Percentiles rank a stretch among this genome's conserved stretches.
Evolutionary conservation across 1,140 invertebrate species (phyloP).

Genomic region (Eupeodes corollae): DNA sequence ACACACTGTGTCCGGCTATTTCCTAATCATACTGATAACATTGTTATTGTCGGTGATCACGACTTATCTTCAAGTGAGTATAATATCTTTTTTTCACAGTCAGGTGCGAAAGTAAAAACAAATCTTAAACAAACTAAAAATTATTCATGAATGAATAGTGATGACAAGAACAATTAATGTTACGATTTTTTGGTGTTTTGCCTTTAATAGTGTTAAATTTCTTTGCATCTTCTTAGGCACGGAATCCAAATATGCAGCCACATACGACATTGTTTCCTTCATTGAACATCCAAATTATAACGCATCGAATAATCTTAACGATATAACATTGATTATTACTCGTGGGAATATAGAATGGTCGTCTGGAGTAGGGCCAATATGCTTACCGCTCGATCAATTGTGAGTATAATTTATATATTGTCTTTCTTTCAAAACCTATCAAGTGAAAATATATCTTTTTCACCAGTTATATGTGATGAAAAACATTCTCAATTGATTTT

Average conservation of each 20-base stretch:
- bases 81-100: no score
- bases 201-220: not conserved
- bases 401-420: conserved; percentile 11
- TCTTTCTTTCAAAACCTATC: not conserved
- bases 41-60: conserved; percentile 21
- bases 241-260: conserved; percentile 18
- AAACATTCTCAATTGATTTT: no score
- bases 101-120: no score
- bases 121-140: no score
- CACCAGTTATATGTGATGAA: no score
- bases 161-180: no score
- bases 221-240: conserved; percentile 5
- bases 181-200: no score
- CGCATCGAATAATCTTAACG: conserved; percentile 14
- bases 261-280: conserved; percentile 20
- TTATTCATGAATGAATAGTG: no score
- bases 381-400: conserved; percentile 20
- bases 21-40: conserved; percentile 10
- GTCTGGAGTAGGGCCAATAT: conserved; percentile 28
- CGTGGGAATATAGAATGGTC: conserved; percentile 16
- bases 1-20: conserved; percentile 18
- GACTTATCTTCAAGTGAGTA: conserved; percentile 17
- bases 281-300: conserved; percentile 20
- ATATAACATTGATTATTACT: conserved; percentile 23
- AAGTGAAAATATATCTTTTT: not conserved